Base-by-base conservation (phyloP, 2,797 vertebrate genomes). In the Pangasius krempfi region DNA sequence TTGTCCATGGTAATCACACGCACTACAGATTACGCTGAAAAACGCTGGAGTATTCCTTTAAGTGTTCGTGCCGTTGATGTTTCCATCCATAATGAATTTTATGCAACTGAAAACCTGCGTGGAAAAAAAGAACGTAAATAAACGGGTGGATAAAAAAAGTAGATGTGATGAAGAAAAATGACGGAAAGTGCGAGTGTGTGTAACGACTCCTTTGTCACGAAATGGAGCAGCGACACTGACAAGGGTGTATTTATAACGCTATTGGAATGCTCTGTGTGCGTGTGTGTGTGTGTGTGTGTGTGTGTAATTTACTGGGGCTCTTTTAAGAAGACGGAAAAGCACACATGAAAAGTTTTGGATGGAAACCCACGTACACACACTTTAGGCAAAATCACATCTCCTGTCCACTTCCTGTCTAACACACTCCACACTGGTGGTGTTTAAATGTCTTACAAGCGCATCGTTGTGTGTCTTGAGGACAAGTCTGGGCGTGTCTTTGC, bases 401-500 rank as follows among this genome's bases (percentile, higher is more conserved):
- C 70, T 22, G 52, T 75, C 58, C 47, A 60, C 54, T 85, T 85
- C 75, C 72, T 82, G 27, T 81, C 70, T 40, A 64, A 54, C 58
- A 83, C 79, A 79, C 73, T 86, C 72, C 85, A 62, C 73, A 87
- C 86, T 87, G 86, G n/a, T 80, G 93, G 94, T 98, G 96, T 97
- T 97, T 97, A 98, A 97, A 96, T 97, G 95, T 97, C 98, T 99
- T 99, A 99, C 98, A 99, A 99, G 98, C 96, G 99, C 98, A 98
- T 99, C 98, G 98, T 97, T 98, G 98, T 99, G 99, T 98, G 98
- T 98, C 98, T 99, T 99, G 98, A 98, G 99, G 98, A 98, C 98
- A 99, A 99, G 97, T 97, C 98, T 98, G 97, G 98, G 97, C 96
- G 98, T 98, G 97, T 99, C 98, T 98, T 99, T 98, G 98, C 97